phyloP scores from a whole-genome alignment of 2,888 invertebrate species.

The Drosophila maculinotata region DNA sequence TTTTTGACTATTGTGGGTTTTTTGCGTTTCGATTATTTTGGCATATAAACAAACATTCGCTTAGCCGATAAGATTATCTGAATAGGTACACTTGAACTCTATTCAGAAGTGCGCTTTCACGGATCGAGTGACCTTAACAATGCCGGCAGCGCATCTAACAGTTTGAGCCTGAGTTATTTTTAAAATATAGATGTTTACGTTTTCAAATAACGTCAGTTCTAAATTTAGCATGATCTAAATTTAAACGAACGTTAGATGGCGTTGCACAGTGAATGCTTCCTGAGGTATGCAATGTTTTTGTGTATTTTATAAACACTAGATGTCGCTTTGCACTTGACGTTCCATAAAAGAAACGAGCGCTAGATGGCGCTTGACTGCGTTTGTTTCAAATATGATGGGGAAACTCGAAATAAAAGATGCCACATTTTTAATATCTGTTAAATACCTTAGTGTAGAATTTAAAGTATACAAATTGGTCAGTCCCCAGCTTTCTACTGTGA shows the following conservation, averaged over 20 bases:
- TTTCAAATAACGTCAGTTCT: neutral
- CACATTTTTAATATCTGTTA: too few species aligned
- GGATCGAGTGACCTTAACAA: neutral
- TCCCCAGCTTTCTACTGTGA: too few species aligned
- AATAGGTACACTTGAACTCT: neutral
- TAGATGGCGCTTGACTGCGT: conserved; percentile 9
- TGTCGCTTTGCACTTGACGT: neutral
- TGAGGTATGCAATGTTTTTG: conserved; percentile 2
- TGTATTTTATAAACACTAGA: neutral
- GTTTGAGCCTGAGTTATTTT: neutral
- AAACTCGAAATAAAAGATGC: too few species aligned
- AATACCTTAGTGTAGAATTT: too few species aligned
- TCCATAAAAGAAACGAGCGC: neutral
- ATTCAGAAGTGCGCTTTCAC: neutral
- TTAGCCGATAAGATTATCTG: conserved; percentile 16
- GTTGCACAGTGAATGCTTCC: neutral
- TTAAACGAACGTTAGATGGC: conserved; percentile 10
- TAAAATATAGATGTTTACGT: neutral
- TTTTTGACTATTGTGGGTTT: neutral
- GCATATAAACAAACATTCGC: neutral
- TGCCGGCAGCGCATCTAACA: neutral
- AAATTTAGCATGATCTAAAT: neutral
- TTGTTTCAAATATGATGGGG: neutral
- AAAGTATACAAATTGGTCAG: too few species aligned
- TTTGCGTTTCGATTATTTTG: conserved; percentile 5